These are phyloP conservation scores for Phyllopteryx taeniolatus DNA, from an alignment of 2,113 vertebrate genomes.

Conservation along the genomic window DNA sequence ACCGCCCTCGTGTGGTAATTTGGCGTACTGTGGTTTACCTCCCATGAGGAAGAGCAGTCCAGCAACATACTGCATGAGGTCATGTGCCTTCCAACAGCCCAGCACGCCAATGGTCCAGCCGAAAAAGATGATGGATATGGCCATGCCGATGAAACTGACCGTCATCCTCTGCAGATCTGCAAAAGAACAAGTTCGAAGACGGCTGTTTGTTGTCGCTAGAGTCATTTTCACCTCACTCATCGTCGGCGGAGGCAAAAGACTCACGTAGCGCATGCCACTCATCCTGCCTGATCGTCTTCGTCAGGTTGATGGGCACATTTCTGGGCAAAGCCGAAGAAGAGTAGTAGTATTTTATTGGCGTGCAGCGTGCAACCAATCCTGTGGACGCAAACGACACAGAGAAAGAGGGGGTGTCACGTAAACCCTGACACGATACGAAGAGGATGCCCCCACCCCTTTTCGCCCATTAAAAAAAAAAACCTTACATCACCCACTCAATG, in stretches of 20 bases:
- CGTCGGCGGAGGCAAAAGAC: conserved; percentile 47
- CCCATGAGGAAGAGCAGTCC: conserved; percentile 94
- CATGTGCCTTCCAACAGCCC: conserved; percentile 89
- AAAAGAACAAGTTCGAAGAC: neutral
- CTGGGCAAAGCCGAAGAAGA: conserved; percentile 84
- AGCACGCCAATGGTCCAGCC: conserved; percentile 88
- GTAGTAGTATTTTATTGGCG: conserved; percentile 89
- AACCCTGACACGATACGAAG: conserved; percentile 22
- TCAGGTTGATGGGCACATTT: conserved; percentile 85
- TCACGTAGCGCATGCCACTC: conserved; percentile 92
- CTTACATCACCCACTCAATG: conserved; percentile 22
- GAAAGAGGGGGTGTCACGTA: conserved; percentile 35
- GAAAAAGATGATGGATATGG: conserved; percentile 88
- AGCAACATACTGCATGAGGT: conserved; percentile 93
- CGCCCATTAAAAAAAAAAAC: conserved; percentile 8
- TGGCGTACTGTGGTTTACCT: conserved; percentile 74
- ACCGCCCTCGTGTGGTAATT: conserved; percentile 55
- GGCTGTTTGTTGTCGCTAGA: neutral
- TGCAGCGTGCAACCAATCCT: conserved; percentile 84
- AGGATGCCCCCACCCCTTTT: conserved; percentile 29
- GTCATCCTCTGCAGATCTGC: conserved; percentile 91
- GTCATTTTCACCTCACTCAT: conserved; percentile 11
- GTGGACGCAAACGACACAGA: conserved; percentile 56
- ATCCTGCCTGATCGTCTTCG: conserved; percentile 88
- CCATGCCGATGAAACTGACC: conserved; percentile 91